phyloP scores from a whole-genome alignment of 2,113 vertebrate genomes.

The Nicator chloris region DNA sequence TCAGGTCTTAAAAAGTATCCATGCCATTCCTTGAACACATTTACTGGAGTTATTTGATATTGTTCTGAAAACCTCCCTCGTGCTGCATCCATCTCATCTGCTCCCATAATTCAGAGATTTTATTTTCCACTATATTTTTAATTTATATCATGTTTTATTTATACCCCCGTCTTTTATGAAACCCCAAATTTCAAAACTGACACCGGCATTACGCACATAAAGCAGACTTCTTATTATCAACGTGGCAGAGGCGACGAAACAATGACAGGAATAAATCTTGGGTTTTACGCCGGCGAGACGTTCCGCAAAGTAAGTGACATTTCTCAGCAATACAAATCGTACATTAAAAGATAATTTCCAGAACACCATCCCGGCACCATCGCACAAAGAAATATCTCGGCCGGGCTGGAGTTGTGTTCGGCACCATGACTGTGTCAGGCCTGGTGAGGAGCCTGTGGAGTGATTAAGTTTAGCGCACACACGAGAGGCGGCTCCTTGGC shows the following conservation, averaged over 20 bases:
- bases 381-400: background rate
- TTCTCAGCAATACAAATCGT: conserved; percentile 65
- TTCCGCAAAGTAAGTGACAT: conserved; percentile 51
- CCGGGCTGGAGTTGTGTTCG: background rate
- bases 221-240: conserved; percentile 64
- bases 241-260: conserved; percentile 55
- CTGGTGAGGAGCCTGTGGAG: conserved; percentile 30
- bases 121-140: conserved; percentile 30
- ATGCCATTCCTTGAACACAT: background rate
- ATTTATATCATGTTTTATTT: conserved; percentile 65
- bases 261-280: conserved; percentile 73
- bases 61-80: conserved; percentile 29
- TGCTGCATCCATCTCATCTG: background rate
- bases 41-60: background rate
- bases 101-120: background rate
- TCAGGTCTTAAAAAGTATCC: background rate
- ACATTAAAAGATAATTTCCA: conserved; percentile 77
- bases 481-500: conserved; percentile 46
- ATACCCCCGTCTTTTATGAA: conserved; percentile 54
- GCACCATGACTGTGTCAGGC: background rate
- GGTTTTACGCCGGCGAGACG: conserved; percentile 57
- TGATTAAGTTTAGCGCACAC: conserved; percentile 21
- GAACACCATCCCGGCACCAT: conserved; percentile 52
- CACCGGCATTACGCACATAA: conserved; percentile 27
- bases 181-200: conserved; percentile 57